Base-by-base conservation (phyloP, 2,888 invertebrate species). In the Calameuta pallipes region DNA sequence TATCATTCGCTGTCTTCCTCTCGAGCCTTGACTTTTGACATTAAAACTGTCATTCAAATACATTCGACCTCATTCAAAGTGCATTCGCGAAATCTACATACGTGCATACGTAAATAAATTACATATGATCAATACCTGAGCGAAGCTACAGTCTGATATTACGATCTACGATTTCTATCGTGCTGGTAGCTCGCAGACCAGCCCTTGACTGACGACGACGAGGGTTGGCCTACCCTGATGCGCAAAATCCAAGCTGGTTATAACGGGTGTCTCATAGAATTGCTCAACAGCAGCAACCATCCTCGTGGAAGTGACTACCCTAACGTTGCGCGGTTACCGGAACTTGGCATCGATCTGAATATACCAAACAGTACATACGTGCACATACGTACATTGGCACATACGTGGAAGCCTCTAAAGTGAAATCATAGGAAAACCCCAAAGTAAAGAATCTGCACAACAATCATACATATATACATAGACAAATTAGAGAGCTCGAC, bases 121-220 rank as follows among this genome's bases (percentile, higher is more conserved):
- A 33, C 34, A 35, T n/a, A 74, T 85, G 83, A 85, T 85, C 85
- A 85, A 85, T 85, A 85, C 85, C 78, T 75, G 78, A 35, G 82
- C 69, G 74, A 73, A 75, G 56, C 23, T 56, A 85, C 80, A 84
- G 84, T 85, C 76, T 80, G 82, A 76, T 75, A 71, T 70, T 73
- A 74, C 75, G 79, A 81, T 81, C 80, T 83, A 83, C 80, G 85
- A 78, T 83, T 80, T 69, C 80, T 80, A 82, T 73, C 73, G 12
- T 11, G 56, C 23, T 56, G 56, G 6, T 56, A 23, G 9, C 56
- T 23, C 56, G 23, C 56, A 23, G 56, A 56, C 56, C 56, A 56
- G 9, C 56, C 56, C 56, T 56, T 56, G 23, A 56, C 56, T 56
- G 56, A 56, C 56, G 56, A 23, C 23, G 15, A 56, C 56, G 23